Conservation (phyloP, 1,140 invertebrate genomes). For the Sitophilus oryzae region DNA sequence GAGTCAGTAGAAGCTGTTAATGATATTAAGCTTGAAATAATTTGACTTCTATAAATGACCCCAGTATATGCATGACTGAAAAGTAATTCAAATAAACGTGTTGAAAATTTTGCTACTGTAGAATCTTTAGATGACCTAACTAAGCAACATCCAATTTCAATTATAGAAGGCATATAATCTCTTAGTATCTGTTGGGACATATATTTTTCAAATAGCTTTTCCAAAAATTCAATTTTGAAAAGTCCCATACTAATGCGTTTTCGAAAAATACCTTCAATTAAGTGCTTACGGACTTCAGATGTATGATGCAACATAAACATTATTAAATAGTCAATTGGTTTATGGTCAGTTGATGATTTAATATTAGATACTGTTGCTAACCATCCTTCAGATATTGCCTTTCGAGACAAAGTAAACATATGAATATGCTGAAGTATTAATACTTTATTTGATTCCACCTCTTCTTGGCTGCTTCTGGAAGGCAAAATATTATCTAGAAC, state of each 20-base stretch:
- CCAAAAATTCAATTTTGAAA: slow-evolving; percentile 42
- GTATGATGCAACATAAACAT: slow-evolving; percentile 44
- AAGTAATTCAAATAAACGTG: slow-evolving; percentile 27
- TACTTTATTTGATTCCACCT: slow-evolving; percentile 30
- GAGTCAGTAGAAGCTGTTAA: slow-evolving; percentile 28
- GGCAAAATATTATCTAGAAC: slow-evolving; percentile 33
- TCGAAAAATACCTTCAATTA: slow-evolving; percentile 44
- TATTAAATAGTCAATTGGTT: slow-evolving; percentile 45
- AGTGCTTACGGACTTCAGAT: slow-evolving; percentile 40
- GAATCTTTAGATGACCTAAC: slow-evolving; percentile 24
- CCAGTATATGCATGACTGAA: slow-evolving; percentile 31
- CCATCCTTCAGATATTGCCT: slow-evolving; percentile 31
- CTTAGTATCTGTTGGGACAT: slow-evolving; percentile 41
- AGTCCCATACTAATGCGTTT: slow-evolving; percentile 42
- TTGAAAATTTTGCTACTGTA: slow-evolving; percentile 27
- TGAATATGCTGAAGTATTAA: slow-evolving; percentile 33
- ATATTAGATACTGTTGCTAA: slow-evolving; percentile 33
- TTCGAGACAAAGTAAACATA: slow-evolving; percentile 21
- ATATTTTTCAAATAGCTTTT: slow-evolving; percentile 41
- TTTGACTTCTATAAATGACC: slow-evolving; percentile 29
- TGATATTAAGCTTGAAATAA: slow-evolving; percentile 33
- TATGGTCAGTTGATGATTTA: slow-evolving; percentile 30
- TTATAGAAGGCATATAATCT: slow-evolving; percentile 41
- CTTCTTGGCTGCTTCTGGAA: slow-evolving; percentile 15
- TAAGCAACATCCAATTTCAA: slow-evolving; percentile 41